Percentiles rank a stretch among this genome's conserved stretches.
phyloP scores from a whole-genome alignment of 2,797 vertebrate species.

The Lerista edwardsae region DNA sequence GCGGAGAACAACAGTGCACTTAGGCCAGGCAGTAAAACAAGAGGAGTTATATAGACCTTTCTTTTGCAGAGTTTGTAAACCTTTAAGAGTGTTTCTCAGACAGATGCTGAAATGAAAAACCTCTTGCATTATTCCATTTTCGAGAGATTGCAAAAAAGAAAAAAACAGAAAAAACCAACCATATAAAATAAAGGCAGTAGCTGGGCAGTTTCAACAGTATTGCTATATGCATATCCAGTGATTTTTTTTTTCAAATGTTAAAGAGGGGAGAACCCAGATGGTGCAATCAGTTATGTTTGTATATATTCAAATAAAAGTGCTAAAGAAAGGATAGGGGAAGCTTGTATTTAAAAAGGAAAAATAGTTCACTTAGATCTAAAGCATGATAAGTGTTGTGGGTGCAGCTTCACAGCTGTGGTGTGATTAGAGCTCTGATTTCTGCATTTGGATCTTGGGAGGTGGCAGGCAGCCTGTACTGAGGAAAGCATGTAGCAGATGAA shows the following conservation, averaged over 20 bases:
- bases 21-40: conserved; percentile 7
- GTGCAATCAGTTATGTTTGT: conserved; percentile 46
- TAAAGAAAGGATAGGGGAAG: conserved; percentile 47
- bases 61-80: conserved; percentile 38
- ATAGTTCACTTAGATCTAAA: conserved; percentile 21
- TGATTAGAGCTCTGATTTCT: conserved; percentile 39
- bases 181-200: conserved; percentile 61
- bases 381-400: conserved; percentile 33
- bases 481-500: background rate
- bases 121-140: conserved; percentile 58
- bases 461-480: background rate
- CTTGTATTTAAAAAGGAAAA: conserved; percentile 50
- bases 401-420: conserved; percentile 21
- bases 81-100: conserved; percentile 28
- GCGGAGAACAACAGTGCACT: conserved; percentile 15
- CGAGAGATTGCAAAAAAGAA: background rate
- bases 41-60: background rate
- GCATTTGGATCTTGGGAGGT: conserved; percentile 15
- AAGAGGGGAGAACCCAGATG: conserved; percentile 56
- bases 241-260: conserved; percentile 31
- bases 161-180: too few relatives aligned
- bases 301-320: conserved; percentile 60
- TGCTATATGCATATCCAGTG: conserved; percentile 46
- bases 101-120: conserved; percentile 59
- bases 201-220: conserved; percentile 43